A percentile compares a stretch with the other conserved stretches of the same genome.
phyloP scores from a whole-genome alignment of 1,140 invertebrate species.

The Meloidogyne exigua region DNA sequence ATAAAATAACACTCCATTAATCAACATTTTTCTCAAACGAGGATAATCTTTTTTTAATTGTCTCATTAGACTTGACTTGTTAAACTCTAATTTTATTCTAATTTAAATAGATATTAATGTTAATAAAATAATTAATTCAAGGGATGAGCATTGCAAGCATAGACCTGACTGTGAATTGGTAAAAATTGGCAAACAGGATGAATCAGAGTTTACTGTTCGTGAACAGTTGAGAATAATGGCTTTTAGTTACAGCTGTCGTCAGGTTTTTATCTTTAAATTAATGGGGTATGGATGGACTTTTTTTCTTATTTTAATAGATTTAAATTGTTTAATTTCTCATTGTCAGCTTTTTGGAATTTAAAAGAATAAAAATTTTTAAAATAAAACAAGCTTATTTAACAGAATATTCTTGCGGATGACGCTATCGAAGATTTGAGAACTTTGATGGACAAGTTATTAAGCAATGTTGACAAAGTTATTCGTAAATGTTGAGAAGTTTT shows the following conservation, averaged over 20 bases:
- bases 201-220: conserved; percentile 10
- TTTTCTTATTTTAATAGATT: too few species aligned
- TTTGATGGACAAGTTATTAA: conserved; percentile 15
- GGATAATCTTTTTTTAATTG: too few species aligned
- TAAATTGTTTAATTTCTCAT: too few species aligned
- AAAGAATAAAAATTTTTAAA: too few species aligned
- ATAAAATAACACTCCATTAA: too few species aligned
- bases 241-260: conserved; percentile 2
- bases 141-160: conserved; percentile 20
- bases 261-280: neutral
- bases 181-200: conserved; percentile 24
- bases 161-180: conserved; percentile 22
- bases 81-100: too few species aligned
- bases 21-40: too few species aligned
- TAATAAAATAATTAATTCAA: neutral
- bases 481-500: neutral
- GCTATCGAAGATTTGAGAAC: conserved; percentile 8
- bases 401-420: neutral
- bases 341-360: too few species aligned
- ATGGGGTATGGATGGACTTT: too few species aligned
- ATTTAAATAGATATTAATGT: too few species aligned
- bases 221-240: conserved; percentile 4
- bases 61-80: too few species aligned
- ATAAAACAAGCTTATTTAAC: too few species aligned
- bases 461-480: conserved; percentile 12